Base-by-base conservation (phyloP, 2,888 invertebrate genomes). In the Sceliomorpha sp. region DNA sequence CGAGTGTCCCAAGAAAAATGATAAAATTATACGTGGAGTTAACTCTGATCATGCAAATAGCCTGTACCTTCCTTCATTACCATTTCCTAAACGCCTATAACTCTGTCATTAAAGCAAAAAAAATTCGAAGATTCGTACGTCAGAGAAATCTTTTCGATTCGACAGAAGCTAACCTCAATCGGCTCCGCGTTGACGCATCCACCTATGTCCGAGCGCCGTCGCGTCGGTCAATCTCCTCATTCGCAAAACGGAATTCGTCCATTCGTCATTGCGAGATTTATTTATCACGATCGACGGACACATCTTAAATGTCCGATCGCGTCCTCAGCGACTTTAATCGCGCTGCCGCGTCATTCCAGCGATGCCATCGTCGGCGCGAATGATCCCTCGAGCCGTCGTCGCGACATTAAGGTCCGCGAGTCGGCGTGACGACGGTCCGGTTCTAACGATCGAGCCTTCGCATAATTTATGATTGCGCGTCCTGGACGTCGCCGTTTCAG, bases 291-390 rank as follows among this genome's bases (percentile, higher is more conserved):
- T 44, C 24, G 10, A 7, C 37, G 32, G 42, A 53, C 24, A 45
- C 9, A 36, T 37, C 44, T 20, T 13, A 37, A 42, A 42, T 36
- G 42, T 34, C 13, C 29, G 20, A 36, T 12, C 45, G 53, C 24
- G 40, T 50, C 47, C 27, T 40, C 26, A 17, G 36, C 48, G 29
- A 44, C 15, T 24, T 17, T 36, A 37, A 47, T 31, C 34, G 48
- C 9, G 40, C 55, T 17, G 26, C 14, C 12, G 26, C 44, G 40
- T 26, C 40, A 53, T 66, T 45, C 24, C 24, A 9, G n/a, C 51
- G 58, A 53, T 59, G 67, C 42, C 67, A 53, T 53, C 42, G 44
- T 55, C 64, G 42, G 64, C 27, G 56, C 56, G 64, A 64, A 64
- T 44, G 48, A 48, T 63, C 63, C 55, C 34, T 31, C 14, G 50